Base-by-base conservation (phyloP, 2,113 vertebrate species). In the Cyprinus carpio region DNA sequence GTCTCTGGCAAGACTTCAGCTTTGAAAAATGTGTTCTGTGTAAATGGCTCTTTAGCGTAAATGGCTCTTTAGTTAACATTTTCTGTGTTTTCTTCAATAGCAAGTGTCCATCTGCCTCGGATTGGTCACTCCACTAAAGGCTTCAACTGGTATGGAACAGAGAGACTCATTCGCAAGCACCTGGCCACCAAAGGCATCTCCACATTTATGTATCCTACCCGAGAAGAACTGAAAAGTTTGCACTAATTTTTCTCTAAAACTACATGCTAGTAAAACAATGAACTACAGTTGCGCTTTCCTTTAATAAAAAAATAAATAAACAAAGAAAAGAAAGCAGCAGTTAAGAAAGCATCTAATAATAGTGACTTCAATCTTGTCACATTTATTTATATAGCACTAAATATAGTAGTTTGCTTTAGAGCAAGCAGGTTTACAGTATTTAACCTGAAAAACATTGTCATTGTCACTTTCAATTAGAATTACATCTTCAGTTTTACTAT, bases 61-160 rank as follows among this genome's bases (percentile, higher is more conserved):
- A 69, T 69, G 65, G 5, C 16, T 0, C 3, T 77, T 77, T 27
- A 27, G n/a, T 46, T 15, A 75, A 78, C 29, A n/a, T 34, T 49
- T 82, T 72, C 9, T 84, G 34, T 64, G 54, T 54, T 4, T 76
- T 46, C 16, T 75, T 71, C 54, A 29, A 84, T 88, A 98, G 98
- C 97, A 16, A 95, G 97, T 6, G 96, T 99, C 60, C 97, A 99
- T 89, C 95, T 99, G 71, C 98, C 98, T 79, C 96, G 96, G 12
- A 97, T 99, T 0, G 97, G 97, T 9, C 94, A 99, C 27, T 91
- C 97, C 81, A 98, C 97, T 0, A 95, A 93, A 92, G 96, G 91
- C 74, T 99, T 99, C 92, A 98, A 99, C 94, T 99, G 98, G 97
- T 99, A 99, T 0, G 97, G 97, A 71, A 98, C 97, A 0, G 98